Base-by-base conservation (phyloP, 2,888 invertebrate genomes). In the Empis stercorea region DNA sequence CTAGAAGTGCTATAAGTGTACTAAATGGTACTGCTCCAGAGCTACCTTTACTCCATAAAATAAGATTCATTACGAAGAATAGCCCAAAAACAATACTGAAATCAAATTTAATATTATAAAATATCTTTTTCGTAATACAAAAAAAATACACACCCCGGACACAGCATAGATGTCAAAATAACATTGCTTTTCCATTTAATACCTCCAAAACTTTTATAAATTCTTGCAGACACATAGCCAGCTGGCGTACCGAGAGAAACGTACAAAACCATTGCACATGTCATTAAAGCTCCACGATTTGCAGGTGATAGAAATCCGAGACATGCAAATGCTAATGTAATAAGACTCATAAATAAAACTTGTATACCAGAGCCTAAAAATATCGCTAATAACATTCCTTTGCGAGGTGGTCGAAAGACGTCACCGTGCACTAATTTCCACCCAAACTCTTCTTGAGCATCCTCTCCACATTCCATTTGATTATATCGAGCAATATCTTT, bases 371-470 rank as follows among this genome's bases (percentile, higher is more conserved):
- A 92, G 11, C 99, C 99, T n/a, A 96, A 76, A 59, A 96, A 81
- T 1, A 99, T 93, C 0, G 96, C 87, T 15, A 99, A 74, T 14
- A 99, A 68, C 94, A 99, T 96, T 49, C 96, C 95, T 61, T 94
- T 89, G 3, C 93, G 77, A 2, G 97, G 96, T 7, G 97, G 96
- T 34, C 97, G 74, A 71, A 97, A 97, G 4, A 97, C 95, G 68
- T 97, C 97, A 1, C 96, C 97, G 62, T 97, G 96, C 0, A 97
- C 97, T 55, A 97, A 70, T 68, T 97, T 97, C 97, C 97, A 97
- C n/a, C 71, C 70, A 45, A 70, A 70, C 50, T 71, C 86, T 72
- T 97, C 97, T 74, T 97, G 96, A 13, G 86, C 86, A 71, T 86
- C 86, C 68, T 86, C 86, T 10, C 86, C 86, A 56, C 84, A 84